phyloP scores from a whole-genome alignment of 2,113 vertebrate species.

The Hemiprocne comata region DNA sequence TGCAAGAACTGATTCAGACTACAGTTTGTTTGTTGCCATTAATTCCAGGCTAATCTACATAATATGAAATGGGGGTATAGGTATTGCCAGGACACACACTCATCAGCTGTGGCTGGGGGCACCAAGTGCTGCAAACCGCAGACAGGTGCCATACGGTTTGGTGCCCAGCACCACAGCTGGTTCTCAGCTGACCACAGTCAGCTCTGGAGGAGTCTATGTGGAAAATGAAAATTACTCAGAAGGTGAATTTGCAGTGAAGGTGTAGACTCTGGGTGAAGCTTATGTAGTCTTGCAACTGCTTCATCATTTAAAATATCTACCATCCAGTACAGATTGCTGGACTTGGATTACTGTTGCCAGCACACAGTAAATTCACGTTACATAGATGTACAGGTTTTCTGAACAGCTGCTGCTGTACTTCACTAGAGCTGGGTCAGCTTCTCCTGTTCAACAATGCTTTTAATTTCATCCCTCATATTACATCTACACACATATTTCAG shows the following conservation, averaged over 20 bases:
- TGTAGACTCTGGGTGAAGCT: not conserved
- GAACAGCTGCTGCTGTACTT: not conserved
- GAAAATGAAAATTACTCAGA: not conserved
- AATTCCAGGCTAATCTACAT: not conserved
- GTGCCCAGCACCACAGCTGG: not conserved
- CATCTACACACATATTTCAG: not conserved
- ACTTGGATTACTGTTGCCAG: not conserved
- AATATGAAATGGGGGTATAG: too few species aligned
- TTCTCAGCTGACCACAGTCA: rapidly evolving
- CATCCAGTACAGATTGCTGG: too few species aligned
- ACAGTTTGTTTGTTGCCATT: not conserved
- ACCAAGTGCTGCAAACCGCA: rapidly evolving
- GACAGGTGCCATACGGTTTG: rapidly evolving
- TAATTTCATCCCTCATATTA: not conserved
- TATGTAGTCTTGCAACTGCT: not conserved
- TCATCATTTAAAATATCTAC: not conserved
- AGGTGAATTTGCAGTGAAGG: not conserved
- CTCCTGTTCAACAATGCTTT: not conserved
- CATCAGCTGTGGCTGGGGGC: rapidly evolving
- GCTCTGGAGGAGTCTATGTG: rapidly evolving
- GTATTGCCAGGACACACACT: not conserved
- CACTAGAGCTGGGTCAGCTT: not conserved
- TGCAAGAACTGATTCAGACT: not conserved
- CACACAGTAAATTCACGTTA: not conserved
- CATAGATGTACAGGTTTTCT: not conserved